phyloP scores from a whole-genome alignment of 1,140 invertebrate genomes.

The Saccostrea glomerata region DNA sequence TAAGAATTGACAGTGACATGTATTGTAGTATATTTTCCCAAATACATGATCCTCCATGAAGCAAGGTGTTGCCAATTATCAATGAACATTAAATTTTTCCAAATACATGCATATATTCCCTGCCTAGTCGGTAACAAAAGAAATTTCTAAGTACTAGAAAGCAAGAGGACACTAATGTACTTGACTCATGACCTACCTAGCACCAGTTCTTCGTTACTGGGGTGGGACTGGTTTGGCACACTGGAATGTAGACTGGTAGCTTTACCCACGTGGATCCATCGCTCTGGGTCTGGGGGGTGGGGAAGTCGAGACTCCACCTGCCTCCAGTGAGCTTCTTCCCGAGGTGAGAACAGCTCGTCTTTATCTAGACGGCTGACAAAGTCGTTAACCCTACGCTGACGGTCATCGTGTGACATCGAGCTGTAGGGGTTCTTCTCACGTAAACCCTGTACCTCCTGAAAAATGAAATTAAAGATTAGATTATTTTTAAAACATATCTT shows the following conservation, averaged over 20 bases:
- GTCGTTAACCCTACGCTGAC: slow-evolving; percentile 49
- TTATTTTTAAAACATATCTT: no score
- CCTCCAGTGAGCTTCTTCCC: slow-evolving; percentile 64
- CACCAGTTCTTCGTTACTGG: slow-evolving; percentile 64
- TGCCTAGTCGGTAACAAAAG: no score
- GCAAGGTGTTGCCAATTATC: no score
- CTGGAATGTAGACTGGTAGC: slow-evolving; percentile 62
- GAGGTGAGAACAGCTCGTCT: slow-evolving; percentile 51
- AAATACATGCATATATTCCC: no score
- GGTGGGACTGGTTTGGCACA: slow-evolving; percentile 57
- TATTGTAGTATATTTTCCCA: no score
- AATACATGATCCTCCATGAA: no score
- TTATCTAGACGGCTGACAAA: slow-evolving; percentile 58
- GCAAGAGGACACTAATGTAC: no score
- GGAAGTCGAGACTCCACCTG: slow-evolving; percentile 56
- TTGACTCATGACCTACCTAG: slow-evolving; percentile 34
- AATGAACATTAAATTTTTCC: no score
- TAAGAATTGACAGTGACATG: no score
- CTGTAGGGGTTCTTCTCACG: not conserved
- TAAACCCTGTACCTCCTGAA: slow-evolving; percentile 41
- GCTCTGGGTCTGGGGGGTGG: slow-evolving; percentile 47
- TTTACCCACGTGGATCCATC: slow-evolving; percentile 67
- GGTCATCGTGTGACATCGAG: slow-evolving; percentile 1
- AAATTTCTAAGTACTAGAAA: no score
- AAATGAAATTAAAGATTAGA: not conserved